Evolutionary conservation across 1,140 invertebrate species (phyloP).

Genomic region (Paracyclopina nana): DNA sequence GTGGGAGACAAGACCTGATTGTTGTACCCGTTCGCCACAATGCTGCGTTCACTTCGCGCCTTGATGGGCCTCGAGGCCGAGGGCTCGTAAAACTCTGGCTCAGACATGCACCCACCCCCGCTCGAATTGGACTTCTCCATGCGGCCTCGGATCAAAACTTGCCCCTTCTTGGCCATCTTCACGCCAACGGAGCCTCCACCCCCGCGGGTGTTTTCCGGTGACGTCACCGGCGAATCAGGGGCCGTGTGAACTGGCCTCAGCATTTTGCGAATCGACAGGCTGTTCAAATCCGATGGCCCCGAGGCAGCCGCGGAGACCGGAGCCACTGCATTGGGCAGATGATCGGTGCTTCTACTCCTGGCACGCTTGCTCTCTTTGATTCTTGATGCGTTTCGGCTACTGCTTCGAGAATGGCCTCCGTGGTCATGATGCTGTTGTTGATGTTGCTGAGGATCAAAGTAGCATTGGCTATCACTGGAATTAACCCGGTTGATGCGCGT

Average conservation of each 20-base stretch:
- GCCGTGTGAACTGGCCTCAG: constrained; percentile 78
- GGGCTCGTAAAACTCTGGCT: too few species aligned
- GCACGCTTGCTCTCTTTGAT: too few species aligned
- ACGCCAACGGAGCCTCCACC: constrained; percentile 17
- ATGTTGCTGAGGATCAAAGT: too few species aligned
- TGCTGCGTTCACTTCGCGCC: neutral
- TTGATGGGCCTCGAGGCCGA: constrained; percentile 20
- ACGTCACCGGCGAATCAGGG: constrained; percentile 37
- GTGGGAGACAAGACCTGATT: constrained; percentile 50
- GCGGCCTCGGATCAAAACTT: neutral
- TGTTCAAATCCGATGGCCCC: too few species aligned
- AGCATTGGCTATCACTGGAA: too few species aligned
- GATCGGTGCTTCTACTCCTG: constrained; percentile 66
- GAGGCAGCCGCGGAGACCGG: constrained; percentile 44
- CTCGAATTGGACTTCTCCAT: constrained; percentile 14
- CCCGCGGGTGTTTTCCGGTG: constrained; percentile 53
- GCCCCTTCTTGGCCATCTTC: constrained; percentile 2
- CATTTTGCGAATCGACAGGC: too few species aligned
- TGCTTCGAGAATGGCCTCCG: too few species aligned
- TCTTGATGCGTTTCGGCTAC: too few species aligned
- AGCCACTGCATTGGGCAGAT: constrained; percentile 26
- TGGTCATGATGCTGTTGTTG: too few species aligned
- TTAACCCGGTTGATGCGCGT: too few species aligned
- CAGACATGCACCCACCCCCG: constrained; percentile 32
- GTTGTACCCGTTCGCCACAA: neutral